These are phyloP conservation scores for Ifrita kowaldi DNA, from an alignment of 2,113 vertebrate genomes.

Conservation along the genomic window DNA sequence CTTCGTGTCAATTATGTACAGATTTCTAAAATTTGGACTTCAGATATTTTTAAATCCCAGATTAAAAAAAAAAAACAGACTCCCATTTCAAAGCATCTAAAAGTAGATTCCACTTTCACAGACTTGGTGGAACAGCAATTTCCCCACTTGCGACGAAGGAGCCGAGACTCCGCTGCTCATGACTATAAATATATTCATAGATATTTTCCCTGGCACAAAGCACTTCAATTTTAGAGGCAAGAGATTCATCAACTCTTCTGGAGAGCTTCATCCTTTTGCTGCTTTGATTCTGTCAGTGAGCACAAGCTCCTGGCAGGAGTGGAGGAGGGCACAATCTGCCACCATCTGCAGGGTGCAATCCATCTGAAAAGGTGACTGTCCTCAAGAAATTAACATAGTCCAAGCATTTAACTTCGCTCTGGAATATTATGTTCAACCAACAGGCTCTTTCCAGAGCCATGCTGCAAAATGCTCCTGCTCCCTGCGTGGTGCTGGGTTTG, in stretches of 20 bases:
- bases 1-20: not conserved
- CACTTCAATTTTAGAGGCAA: conserved; percentile 10
- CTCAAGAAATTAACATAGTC: conserved; percentile 22
- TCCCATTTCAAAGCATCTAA: not conserved
- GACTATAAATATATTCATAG: conserved; percentile 46
- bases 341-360: conserved; percentile 55
- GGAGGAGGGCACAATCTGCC: conserved; percentile 61
- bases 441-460: not conserved
- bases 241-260: not conserved
- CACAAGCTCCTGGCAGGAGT: conserved; percentile 6
- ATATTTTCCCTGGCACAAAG: conserved; percentile 24
- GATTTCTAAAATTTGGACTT: not conserved
- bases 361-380: conserved; percentile 46
- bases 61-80: not conserved
- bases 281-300: conserved; percentile 28
- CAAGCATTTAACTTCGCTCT: not conserved
- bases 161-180: not conserved
- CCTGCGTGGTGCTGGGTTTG: not conserved
- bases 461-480: not conserved
- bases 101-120: conserved; percentile 12
- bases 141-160: not conserved
- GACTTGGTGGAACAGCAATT: not conserved
- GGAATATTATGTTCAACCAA: not conserved
- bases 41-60: not conserved
- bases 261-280: conserved; percentile 9